Percentiles rank a stretch among this genome's conserved stretches.
phyloP scores from a whole-genome alignment of 2,797 vertebrate species.

The Sitta carolinensis region DNA sequence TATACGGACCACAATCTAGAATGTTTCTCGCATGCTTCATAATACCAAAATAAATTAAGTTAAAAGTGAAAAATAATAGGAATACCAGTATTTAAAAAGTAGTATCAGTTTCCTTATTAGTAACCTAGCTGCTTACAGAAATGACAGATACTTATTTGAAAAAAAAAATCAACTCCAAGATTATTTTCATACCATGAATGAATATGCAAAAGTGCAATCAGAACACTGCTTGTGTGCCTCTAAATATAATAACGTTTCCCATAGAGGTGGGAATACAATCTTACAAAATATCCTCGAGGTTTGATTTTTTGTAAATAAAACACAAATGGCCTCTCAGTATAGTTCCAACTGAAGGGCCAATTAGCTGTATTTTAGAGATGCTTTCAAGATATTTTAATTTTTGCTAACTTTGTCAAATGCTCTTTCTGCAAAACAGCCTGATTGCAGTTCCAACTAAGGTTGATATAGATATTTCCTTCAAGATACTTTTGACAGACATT shows the following conservation, averaged over 20 bases:
- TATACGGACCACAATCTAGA: neutral
- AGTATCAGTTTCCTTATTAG: neutral
- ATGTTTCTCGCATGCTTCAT: neutral
- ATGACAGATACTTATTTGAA: neutral
- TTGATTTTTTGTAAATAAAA: neutral
- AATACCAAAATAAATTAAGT: neutral
- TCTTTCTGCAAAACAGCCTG: neutral
- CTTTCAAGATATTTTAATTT: conserved; percentile 19
- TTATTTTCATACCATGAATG: neutral
- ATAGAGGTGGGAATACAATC: neutral
- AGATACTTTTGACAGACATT: neutral
- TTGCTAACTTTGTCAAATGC: neutral
- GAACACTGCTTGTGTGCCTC: neutral
- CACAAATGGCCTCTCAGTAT: neutral
- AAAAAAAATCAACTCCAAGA: neutral
- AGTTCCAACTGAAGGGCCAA: neutral
- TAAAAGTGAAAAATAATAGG: neutral
- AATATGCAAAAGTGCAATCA: conserved; percentile 3
- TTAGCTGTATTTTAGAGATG: neutral
- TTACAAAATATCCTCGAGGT: neutral
- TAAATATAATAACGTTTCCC: neutral
- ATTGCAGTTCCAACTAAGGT: neutral
- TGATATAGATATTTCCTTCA: neutral
- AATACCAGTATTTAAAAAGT: neutral
- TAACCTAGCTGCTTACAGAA: neutral